Evolutionary conservation across 2,888 invertebrate species (phyloP).

Genomic region (Drosophila robusta): DNA sequence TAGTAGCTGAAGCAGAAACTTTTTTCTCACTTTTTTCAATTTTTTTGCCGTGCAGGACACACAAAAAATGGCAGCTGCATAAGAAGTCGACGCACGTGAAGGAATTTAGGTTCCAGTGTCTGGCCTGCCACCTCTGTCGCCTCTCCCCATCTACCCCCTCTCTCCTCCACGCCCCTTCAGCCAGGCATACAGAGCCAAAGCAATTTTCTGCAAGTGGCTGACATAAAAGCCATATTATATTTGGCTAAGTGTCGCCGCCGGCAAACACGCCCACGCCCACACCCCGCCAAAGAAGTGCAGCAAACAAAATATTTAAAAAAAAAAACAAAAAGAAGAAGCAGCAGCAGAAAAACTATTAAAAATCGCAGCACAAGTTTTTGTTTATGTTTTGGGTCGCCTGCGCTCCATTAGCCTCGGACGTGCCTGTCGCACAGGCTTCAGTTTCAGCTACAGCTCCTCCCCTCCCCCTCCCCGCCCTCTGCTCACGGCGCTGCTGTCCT

Average conservation of each 20-base stretch:
- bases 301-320: constrained; percentile 16
- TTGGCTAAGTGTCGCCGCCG: constrained; percentile 77
- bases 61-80: constrained; percentile 30
- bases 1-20: constrained; percentile 18
- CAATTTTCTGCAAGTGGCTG: constrained; percentile 78
- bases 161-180: neutral
- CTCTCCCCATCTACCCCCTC: neutral
- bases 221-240: constrained; percentile 79
- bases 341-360: constrained; percentile 66
- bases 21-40: neutral
- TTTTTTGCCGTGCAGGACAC: constrained; percentile 2
- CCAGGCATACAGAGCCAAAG: constrained; percentile 44
- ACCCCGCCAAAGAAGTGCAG: constrained; percentile 19
- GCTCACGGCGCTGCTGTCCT: neutral
- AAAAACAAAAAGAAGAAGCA: constrained; percentile 5
- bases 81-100: constrained; percentile 31
- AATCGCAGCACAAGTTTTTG: constrained; percentile 76
- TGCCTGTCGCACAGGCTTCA: constrained; percentile 47
- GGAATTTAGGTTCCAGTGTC: constrained; percentile 23
- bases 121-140: neutral
- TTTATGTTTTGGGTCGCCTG: constrained; percentile 72
- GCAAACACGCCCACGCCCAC: constrained; percentile 43
- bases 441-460: constrained; percentile 1
- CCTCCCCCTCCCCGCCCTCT: neutral
- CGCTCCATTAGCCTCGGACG: constrained; percentile 74